Percentiles rank a stretch among this genome's conserved stretches.
phyloP scores from a whole-genome alignment of 2,797 vertebrate genomes.

The Lithobates pipiens region DNA sequence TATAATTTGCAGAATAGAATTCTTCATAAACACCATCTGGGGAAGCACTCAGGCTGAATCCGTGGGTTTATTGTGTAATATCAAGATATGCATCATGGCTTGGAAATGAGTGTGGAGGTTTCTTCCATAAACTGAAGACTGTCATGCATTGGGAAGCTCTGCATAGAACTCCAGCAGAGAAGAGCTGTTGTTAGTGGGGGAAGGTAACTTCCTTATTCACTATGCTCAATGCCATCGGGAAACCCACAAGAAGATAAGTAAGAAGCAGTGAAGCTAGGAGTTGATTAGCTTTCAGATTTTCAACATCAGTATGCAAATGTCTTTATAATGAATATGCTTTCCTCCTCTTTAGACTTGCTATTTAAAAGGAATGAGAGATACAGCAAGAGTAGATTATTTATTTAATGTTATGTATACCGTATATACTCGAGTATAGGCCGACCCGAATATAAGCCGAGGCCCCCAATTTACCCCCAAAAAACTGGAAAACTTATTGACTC shows the following conservation, averaged over 20 bases:
- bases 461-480: too few relatives aligned
- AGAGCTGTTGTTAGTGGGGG: neutral
- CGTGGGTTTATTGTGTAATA: conserved; percentile 29
- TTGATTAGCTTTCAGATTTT: conserved; percentile 27
- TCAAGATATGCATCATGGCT: neutral
- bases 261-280: neutral
- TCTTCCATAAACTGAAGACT: conserved; percentile 42
- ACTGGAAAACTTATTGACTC: too few relatives aligned
- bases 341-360: too few relatives aligned
- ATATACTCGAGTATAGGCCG: too few relatives aligned
- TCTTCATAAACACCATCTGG: conserved; percentile 21
- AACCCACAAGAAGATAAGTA: conserved; percentile 13
- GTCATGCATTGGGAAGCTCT: conserved; percentile 25
- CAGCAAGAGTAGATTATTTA: too few relatives aligned
- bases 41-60: conserved; percentile 62
- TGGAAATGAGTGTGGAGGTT: conserved; percentile 24
- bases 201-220: neutral
- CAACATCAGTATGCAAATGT: neutral
- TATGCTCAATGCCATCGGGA: neutral
- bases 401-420: too few relatives aligned
- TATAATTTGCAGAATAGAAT: rapidly evolving
- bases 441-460: too few relatives aligned
- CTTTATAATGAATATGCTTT: too few relatives aligned
- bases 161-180: conserved; percentile 13
- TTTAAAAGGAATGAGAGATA: too few relatives aligned